Evolutionary conservation across 1,140 invertebrate species (phyloP).

Genomic region (Heliconius melpomene): DNA sequence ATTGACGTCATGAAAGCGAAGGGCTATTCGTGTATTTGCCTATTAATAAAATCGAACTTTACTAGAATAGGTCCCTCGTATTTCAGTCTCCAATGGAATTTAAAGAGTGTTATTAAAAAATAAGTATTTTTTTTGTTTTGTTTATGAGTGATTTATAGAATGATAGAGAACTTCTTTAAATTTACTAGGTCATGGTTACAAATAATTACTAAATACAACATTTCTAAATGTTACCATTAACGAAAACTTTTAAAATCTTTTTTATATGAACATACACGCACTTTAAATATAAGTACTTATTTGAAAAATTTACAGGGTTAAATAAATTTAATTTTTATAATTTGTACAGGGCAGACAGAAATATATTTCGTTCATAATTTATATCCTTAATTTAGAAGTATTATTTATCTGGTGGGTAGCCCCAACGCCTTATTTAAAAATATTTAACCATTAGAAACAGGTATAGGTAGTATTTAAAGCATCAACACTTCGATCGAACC

Average conservation of each 20-base stretch:
- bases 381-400: neutral
- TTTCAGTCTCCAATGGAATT: conserved; percentile 26
- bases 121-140: too few species aligned
- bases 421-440: neutral
- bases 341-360: too few species aligned
- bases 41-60: conserved; percentile 68
- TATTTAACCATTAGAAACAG: neutral
- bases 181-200: too few species aligned
- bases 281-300: too few species aligned
- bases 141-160: too few species aligned
- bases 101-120: neutral
- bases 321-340: too few species aligned
- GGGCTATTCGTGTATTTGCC: conserved; percentile 70
- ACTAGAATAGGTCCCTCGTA: conserved; percentile 38
- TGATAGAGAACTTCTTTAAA: too few species aligned
- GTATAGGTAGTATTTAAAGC: neutral
- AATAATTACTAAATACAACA: too few species aligned
- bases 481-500: too few species aligned
- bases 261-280: neutral
- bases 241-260: neutral
- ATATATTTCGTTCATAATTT: too few species aligned
- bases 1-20: conserved; percentile 66
- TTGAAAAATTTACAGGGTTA: too few species aligned
- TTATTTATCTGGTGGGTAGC: neutral
- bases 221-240: too few species aligned